Base-by-base conservation (phyloP, 2,888 invertebrate species). In the Unio pictorum region DNA sequence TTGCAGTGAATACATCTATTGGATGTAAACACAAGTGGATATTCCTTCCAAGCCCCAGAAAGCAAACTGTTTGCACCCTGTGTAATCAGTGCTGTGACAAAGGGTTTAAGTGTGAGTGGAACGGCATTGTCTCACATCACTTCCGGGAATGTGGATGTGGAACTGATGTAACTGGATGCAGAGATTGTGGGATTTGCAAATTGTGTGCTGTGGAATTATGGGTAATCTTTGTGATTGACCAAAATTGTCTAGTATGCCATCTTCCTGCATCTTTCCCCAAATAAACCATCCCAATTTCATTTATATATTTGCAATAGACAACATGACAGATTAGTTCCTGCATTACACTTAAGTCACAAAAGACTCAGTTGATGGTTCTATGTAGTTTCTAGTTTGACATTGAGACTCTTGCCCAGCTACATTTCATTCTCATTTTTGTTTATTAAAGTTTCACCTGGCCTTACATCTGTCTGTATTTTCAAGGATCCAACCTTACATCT, bases 111-210 rank as follows among this genome's bases (percentile, higher is more conserved):
- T 86, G 86, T 73, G 62, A 69, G 2, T 83, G 78, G 72, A 83
- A 82, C 72, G 84, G 84, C 17, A 77, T 85, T 23, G 70, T 80
- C 63, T 76, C 80, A 64, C 69, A 72, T 55, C 74, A 79, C 65
- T 72, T 81, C 15, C 76, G 83, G 8, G 76, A 81, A 68, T 83
- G 84, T 72, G 74, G 76, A 30, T 86, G 86, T 63, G 73, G 72
- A 57, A 82, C 84, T 11, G 61, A 66, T 6, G 69, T 78, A 57
- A 78, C 75, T 15, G 86, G 85, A 1, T 86, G 86, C 66, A 76
- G 67, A 60, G 77, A 80, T 57, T 86, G 86, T 73, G 86, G 86
- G 8, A 85, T 86, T 28, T 86, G 86, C 74, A 73, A 79, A 34
- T 63, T 64, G 1, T 86, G 86, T 80, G 84, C 83, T 56, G 67